Evolutionary conservation across 1,140 invertebrate species (phyloP), one percentile per base, ranked within the genome.

Genomic region (Achatina immaculata): DNA sequence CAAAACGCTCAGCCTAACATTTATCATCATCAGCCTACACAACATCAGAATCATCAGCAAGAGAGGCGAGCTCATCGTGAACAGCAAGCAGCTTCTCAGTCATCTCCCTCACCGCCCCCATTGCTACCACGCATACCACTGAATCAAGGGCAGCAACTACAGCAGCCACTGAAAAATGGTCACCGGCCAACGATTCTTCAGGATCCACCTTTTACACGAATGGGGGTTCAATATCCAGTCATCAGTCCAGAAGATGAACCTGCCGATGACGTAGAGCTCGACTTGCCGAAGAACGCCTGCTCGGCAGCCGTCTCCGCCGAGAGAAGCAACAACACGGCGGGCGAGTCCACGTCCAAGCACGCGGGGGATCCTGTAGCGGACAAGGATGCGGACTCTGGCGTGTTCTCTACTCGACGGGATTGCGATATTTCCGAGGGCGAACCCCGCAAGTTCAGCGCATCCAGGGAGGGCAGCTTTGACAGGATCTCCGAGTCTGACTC

Each of bases 401-500:
- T 80, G n/a, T 71, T 71, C 43, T 71, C 78, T 19, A 38, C 66
- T 24, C 9, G 45, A 31, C 65, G 78, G 14, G 68, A 80, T 0
- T 31, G 43, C 45, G 66, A 80, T 0, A 36, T 38, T n/a, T 48
- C 31, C 3, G 78, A 71, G n/a, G 16, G 28, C 28, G 65, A 78
- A 6, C 2, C 34, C 3, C 74, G 38, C 14, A 62, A 68, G 21
- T 62, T 43, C 40, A 58, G 36, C 21, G 38, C 68, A 21, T 80
- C 78, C 38, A 69, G 78, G 28, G 78, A 80, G 3, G 68, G 38
- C 21, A 71, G 66, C 42, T 71, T 80, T 72, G 78, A 80, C 36
- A 19, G 31, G 14, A 80, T 80, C 28, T 80, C 78, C 2, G 78
- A 80, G 14, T 80, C 66, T 24, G 58, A 28, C 21, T 82, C 82